Conservation (phyloP, 2,888 invertebrate genomes). For the Agonum fuliginosum region DNA sequence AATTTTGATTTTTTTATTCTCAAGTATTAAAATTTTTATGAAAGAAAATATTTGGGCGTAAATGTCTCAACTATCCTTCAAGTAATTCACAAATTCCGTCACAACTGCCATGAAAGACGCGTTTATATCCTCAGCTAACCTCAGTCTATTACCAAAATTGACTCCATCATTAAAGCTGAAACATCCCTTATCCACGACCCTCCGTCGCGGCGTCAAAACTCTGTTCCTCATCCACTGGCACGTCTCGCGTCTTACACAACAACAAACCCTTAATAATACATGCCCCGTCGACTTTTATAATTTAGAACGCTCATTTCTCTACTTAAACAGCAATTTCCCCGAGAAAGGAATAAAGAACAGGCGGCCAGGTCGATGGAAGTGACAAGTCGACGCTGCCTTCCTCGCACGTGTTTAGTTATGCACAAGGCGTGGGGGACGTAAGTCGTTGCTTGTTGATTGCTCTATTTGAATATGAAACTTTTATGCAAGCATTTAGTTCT, state of each 20-base stretch:
- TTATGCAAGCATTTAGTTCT: slow-evolving; percentile 24
- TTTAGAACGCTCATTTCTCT: slow-evolving; percentile 51
- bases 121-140: not conserved
- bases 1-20: too few species aligned
- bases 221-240: not conserved
- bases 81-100: not conserved
- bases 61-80: not conserved
- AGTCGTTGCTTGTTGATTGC: not conserved
- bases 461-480: slow-evolving; percentile 39
- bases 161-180: not conserved
- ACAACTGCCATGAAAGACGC: not conserved
- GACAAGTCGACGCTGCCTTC: slow-evolving; percentile 36
- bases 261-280: slow-evolving; percentile 32
- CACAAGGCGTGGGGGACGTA: slow-evolving; percentile 9
- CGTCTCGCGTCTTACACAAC: not conserved
- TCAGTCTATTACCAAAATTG: not conserved
- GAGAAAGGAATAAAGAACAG: slow-evolving; percentile 50
- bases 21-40: not conserved
- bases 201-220: slow-evolving; percentile 9
- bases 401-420: slow-evolving; percentile 16
- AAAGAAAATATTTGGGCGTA: not conserved
- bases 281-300: slow-evolving; percentile 50
- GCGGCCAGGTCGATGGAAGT: slow-evolving; percentile 3
- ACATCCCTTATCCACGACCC: not conserved
- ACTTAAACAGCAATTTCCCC: slow-evolving; percentile 58